phyloP scores from a whole-genome alignment of 2,797 vertebrate genomes.

The Sebastes hubbsi region DNA sequence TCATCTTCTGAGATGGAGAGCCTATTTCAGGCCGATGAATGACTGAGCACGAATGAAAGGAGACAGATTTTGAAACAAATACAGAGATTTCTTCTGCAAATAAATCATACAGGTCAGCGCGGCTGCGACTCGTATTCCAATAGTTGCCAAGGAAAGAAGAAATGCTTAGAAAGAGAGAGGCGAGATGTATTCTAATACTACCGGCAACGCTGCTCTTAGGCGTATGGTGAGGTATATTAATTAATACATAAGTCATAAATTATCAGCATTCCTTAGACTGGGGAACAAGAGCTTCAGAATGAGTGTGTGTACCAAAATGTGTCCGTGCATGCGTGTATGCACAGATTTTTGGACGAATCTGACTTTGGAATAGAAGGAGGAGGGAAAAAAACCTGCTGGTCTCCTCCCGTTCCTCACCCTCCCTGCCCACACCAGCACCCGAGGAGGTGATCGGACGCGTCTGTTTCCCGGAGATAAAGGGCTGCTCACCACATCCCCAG shows the following conservation, averaged over 20 bases:
- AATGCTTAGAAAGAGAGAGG: neutral
- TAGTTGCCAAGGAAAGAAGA: conserved; percentile 37
- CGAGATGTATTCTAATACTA: conserved; percentile 29
- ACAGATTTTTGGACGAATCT: conserved; percentile 35
- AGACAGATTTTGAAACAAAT: conserved; percentile 61
- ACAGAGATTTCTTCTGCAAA: conserved; percentile 50
- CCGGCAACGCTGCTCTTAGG: conserved; percentile 4
- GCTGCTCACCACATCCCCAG: conserved; percentile 74
- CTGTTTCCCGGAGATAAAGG: conserved; percentile 86
- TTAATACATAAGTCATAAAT: conserved; percentile 61
- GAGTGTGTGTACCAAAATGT: neutral
- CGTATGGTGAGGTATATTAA: conserved; percentile 47
- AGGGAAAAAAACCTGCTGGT: conserved; percentile 45
- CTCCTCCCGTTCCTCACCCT: conserved; percentile 54
- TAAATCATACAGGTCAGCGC: conserved; percentile 53
- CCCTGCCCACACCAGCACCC: conserved; percentile 60
- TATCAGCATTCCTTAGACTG: conserved; percentile 15
- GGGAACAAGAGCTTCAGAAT: conserved; percentile 7
- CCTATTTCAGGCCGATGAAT: conserved; percentile 66
- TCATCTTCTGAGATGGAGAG: conserved; percentile 53
- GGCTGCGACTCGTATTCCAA: conserved; percentile 26
- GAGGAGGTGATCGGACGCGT: conserved; percentile 76
- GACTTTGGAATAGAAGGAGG: conserved; percentile 29
- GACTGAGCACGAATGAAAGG: conserved; percentile 58
- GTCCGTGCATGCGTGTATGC: neutral